phyloP scores from a whole-genome alignment of 2,113 vertebrate genomes.

The Chloroceryle aenea region DNA sequence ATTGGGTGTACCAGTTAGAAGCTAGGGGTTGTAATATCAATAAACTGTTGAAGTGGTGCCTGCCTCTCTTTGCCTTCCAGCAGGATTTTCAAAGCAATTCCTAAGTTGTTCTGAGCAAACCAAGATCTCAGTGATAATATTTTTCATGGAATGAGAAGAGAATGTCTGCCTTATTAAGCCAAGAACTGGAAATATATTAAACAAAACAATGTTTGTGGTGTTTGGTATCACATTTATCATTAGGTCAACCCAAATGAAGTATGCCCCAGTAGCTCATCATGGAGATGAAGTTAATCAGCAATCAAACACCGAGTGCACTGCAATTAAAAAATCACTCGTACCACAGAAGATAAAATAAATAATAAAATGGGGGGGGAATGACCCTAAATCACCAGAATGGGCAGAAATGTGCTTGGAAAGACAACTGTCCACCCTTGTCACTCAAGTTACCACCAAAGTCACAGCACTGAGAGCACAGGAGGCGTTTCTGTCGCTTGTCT shows the following conservation, averaged over 20 bases:
- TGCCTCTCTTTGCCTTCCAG: background rate
- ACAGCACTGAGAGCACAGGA: background rate
- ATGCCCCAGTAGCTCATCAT: background rate
- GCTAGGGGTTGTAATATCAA: background rate
- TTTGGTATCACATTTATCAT: background rate
- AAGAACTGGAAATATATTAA: background rate
- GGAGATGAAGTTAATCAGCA: background rate
- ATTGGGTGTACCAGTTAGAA: background rate
- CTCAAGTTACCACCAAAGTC: background rate
- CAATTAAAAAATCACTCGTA: background rate
- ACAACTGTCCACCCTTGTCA: background rate
- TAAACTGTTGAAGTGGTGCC: background rate
- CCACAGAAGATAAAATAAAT: background rate
- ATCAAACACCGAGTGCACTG: background rate
- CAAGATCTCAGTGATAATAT: background rate
- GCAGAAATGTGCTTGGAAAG: background rate
- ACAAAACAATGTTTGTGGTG: background rate
- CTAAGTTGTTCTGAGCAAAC: background rate
- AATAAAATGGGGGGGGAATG: rapidly evolving
- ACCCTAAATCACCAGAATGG: background rate
- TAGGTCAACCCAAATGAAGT: background rate
- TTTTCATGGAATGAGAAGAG: background rate
- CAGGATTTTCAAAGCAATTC: background rate
- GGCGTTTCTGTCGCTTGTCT: background rate
- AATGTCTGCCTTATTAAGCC: background rate